Conservation (phyloP, 2,113 vertebrate species). For the Dryoscopus gambensis region DNA sequence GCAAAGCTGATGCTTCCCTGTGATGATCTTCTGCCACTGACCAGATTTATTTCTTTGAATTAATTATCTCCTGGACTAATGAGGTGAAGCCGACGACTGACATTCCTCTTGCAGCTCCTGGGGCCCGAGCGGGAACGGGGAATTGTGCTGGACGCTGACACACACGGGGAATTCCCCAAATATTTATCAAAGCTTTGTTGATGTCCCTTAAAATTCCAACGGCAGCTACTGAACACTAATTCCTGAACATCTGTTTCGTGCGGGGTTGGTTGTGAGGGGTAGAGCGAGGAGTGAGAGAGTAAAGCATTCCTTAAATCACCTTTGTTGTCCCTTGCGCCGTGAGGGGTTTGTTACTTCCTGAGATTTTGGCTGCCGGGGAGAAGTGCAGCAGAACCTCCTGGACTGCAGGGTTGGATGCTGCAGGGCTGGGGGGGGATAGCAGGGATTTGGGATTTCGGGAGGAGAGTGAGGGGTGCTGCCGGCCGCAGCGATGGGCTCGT, state of each 20-base stretch:
- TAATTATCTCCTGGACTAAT: neutral
- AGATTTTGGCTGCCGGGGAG: neutral
- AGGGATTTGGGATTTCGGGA: neutral
- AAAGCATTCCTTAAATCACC: neutral
- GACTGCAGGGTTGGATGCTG: neutral
- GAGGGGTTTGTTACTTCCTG: neutral
- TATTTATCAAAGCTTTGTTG: neutral
- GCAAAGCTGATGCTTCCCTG: neutral
- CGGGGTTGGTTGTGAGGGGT: neutral
- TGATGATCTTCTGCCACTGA: neutral
- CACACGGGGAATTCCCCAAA: neutral
- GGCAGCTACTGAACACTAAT: neutral
- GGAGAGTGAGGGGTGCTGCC: neutral
- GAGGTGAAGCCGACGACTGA: neutral
- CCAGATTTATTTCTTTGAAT: neutral
- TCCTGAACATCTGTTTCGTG: fast-evolving
- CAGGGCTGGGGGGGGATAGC: neutral
- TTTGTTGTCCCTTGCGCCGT: neutral
- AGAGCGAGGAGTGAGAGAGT: neutral
- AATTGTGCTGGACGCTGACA: neutral
- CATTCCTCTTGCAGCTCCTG: neutral
- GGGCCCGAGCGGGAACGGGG: neutral
- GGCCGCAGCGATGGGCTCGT: neutral
- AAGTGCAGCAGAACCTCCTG: fast-evolving
- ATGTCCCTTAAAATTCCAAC: neutral